Percentiles rank a stretch among this genome's conserved stretches.
phyloP scores from a whole-genome alignment of 1,140 invertebrate genomes.

The Hycleus phaleratus region DNA sequence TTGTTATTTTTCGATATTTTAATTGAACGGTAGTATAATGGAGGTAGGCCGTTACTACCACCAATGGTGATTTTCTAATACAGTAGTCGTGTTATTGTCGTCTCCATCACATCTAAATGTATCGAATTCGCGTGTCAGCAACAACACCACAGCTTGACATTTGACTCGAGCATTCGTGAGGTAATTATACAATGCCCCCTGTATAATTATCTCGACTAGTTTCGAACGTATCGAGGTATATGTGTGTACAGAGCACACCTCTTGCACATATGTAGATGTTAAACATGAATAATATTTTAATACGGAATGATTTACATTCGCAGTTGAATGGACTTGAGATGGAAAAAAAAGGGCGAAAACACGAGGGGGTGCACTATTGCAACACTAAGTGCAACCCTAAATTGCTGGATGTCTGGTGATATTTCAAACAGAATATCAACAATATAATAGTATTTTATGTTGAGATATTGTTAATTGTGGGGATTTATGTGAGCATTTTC shows the following conservation, averaged over 20 bases:
- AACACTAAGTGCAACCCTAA: too few relatives aligned
- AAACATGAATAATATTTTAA: conserved; percentile 16
- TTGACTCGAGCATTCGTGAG: conserved; percentile 21
- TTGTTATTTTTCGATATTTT: too few relatives aligned
- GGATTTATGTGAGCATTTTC: conserved; percentile 6
- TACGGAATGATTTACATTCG: conserved; percentile 14
- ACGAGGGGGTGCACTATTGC: too few relatives aligned
- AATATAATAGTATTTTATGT: background rate
- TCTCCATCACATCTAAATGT: background rate
- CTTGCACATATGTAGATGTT: too few relatives aligned
- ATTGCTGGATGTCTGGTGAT: too few relatives aligned
- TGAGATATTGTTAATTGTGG: conserved; percentile 15
- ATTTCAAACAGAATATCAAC: too few relatives aligned
- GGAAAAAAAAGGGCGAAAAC: too few relatives aligned
- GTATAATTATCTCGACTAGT: conserved; percentile 19
- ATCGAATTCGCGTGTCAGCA: conserved; percentile 8
- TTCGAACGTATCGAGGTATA: conserved; percentile 1
- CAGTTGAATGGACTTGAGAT: background rate
- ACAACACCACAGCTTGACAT: conserved; percentile 13
- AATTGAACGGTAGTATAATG: too few relatives aligned
- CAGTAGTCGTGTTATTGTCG: too few relatives aligned
- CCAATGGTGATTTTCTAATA: too few relatives aligned
- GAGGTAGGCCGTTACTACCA: too few relatives aligned
- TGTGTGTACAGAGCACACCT: too few relatives aligned
- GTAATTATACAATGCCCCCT: conserved; percentile 19